A percentile compares a stretch with the other conserved stretches of the same genome.
phyloP scores from a whole-genome alignment of 2,888 invertebrate species.

The Epicampocera succincta region DNA sequence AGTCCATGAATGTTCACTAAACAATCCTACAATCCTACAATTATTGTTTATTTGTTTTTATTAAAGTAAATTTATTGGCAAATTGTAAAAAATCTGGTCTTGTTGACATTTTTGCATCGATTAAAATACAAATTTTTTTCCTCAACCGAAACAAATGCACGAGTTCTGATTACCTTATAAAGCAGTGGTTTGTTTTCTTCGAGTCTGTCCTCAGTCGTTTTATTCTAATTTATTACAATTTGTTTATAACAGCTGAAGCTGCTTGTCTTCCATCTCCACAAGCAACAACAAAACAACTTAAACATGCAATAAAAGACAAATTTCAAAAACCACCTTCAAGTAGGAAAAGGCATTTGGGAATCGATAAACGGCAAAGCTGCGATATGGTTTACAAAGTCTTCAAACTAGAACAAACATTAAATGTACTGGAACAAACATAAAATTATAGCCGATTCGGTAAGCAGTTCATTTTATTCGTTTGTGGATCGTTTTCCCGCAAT shows the following conservation, averaged over 20 bases:
- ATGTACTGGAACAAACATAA: too few relatives aligned
- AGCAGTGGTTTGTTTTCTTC: background rate
- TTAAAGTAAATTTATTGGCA: background rate
- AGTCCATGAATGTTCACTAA: background rate
- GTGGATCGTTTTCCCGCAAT: too few relatives aligned
- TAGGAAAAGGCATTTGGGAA: too few relatives aligned
- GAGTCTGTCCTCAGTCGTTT: background rate
- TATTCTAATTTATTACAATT: conserved; percentile 11
- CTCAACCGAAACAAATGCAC: background rate
- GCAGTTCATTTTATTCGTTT: too few relatives aligned
- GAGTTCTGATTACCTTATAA: background rate
- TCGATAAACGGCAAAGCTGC: too few relatives aligned
- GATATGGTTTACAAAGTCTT: too few relatives aligned
- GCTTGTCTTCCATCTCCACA: too few relatives aligned
- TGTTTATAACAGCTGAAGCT: background rate
- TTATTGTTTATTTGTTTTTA: conserved; percentile 6
- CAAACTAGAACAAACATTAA: too few relatives aligned
- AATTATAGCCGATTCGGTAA: too few relatives aligned
- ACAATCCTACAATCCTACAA: conserved; percentile 42
- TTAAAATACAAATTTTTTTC: conserved; percentile 22
- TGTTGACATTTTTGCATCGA: conserved; percentile 45
- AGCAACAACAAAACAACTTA: too few relatives aligned
- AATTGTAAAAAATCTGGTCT: conserved; percentile 6
- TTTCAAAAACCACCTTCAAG: too few relatives aligned
- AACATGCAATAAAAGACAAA: too few relatives aligned